phyloP scores from a whole-genome alignment of 2,888 invertebrate genomes.

The Drosophila mettleri region DNA sequence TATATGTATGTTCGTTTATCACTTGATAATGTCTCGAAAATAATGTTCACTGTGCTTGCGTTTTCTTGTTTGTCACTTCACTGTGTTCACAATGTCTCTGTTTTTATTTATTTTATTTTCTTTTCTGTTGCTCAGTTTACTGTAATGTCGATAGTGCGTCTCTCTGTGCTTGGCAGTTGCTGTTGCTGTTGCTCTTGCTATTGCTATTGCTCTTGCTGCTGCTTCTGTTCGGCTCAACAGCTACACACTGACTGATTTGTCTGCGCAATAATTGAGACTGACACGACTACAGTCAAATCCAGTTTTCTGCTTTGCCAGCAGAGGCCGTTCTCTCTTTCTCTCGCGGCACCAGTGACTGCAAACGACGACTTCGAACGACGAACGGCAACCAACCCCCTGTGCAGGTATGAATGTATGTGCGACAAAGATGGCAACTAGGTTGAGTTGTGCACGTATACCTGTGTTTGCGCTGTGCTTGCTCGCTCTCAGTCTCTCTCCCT shows the following conservation, averaged over 20 bases:
- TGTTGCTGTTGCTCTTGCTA: slow-evolving; percentile 14
- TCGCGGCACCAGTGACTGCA: slow-evolving; percentile 3
- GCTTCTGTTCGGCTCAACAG: slow-evolving; percentile 78
- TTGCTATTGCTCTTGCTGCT: slow-evolving; percentile 54
- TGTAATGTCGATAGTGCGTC: slow-evolving; percentile 37
- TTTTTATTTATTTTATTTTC: slow-evolving; percentile 32
- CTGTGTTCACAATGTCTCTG: slow-evolving; percentile 48
- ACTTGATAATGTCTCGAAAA: slow-evolving; percentile 38
- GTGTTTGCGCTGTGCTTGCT: slow-evolving; percentile 36
- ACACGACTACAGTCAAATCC: slow-evolving; percentile 78
- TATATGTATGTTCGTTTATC: slow-evolving; percentile 43
- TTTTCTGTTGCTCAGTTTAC: slow-evolving; percentile 24
- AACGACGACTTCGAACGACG: not conserved
- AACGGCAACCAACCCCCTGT: slow-evolving; percentile 47
- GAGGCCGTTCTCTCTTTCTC: slow-evolving; percentile 26
- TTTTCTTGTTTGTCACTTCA: slow-evolving; percentile 42
- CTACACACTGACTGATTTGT: slow-evolving; percentile 80
- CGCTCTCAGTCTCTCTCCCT: slow-evolving; percentile 40
- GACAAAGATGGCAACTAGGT: slow-evolving; percentile 53
- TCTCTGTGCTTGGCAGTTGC: slow-evolving; percentile 32
- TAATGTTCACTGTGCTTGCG: slow-evolving; percentile 34
- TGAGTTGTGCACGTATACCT: slow-evolving; percentile 45
- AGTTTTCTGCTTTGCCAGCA: slow-evolving; percentile 49
- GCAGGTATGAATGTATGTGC: slow-evolving; percentile 33
- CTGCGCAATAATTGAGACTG: slow-evolving; percentile 72